Conservation (phyloP, 2,113 vertebrate species). For the Tupaia chinensis region DNA sequence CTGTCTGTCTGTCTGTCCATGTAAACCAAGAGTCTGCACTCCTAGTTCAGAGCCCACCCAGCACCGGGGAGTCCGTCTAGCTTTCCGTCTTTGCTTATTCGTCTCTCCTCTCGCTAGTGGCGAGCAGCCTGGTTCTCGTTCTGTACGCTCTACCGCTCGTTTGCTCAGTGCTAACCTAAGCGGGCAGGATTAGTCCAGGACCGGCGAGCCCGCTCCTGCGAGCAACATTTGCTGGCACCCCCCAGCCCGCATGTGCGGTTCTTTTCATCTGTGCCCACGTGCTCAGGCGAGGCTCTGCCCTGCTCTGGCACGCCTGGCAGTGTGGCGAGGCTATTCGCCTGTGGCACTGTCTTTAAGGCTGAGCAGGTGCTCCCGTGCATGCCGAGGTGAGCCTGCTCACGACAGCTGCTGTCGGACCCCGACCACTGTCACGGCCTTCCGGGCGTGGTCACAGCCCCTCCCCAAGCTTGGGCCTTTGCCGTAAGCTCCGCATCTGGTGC, state of each 20-base stretch:
- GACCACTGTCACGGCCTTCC: no score
- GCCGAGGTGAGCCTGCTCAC: background rate
- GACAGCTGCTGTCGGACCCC: background rate
- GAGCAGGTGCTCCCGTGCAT: background rate
- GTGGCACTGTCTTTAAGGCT: background rate
- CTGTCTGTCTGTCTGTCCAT: background rate
- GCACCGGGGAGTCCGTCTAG: background rate
- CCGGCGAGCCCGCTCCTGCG: background rate
- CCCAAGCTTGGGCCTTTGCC: background rate
- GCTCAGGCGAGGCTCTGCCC: background rate
- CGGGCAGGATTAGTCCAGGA: background rate
- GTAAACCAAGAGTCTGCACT: background rate
- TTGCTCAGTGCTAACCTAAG: background rate
- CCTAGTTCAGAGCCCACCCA: background rate
- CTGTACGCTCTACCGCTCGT: background rate
- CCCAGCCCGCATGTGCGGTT: background rate
- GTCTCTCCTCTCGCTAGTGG: background rate
- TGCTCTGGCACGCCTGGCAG: background rate
- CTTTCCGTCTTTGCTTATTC: background rate
- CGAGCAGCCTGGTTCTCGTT: background rate
- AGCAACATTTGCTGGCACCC: background rate
- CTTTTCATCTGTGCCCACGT: background rate
- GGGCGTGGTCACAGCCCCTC: background rate
- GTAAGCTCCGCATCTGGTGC: background rate
- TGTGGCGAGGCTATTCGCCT: background rate